These are phyloP conservation scores for Chiridota heheva DNA, from an alignment of 35 echinoderm and acorn worm genomes.

Conservation along the genomic window DNA sequence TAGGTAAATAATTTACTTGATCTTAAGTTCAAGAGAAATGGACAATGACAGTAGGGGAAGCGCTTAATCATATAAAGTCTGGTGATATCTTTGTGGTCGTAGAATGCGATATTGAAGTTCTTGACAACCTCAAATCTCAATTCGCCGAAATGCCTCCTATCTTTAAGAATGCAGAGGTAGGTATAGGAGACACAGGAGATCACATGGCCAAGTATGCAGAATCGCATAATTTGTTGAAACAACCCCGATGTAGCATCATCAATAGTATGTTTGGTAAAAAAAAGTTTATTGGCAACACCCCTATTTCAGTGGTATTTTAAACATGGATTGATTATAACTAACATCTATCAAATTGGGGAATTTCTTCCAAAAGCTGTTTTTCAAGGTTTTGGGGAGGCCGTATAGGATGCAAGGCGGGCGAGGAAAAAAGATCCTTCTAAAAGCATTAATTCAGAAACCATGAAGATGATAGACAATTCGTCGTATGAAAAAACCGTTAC, in stretches of 20 bases:
- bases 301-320: constrained; percentile 23
- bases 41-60: neutral
- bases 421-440: constrained; percentile 50
- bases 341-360: constrained; percentile 19
- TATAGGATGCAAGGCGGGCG: constrained; percentile 3
- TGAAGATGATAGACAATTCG: constrained; percentile 54
- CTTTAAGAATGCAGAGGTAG: constrained; percentile 26
- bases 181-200: constrained; percentile 2
- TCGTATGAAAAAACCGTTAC: constrained; percentile 53
- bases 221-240: no score
- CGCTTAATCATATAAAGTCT: neutral
- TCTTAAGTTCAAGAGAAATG: constrained; percentile 23
- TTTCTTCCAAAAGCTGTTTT: constrained; percentile 42
- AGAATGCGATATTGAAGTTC: constrained; percentile 30
- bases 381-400: constrained; percentile 27
- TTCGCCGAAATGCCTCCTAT: constrained; percentile 29
- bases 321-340: constrained; percentile 16
- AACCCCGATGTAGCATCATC: constrained; percentile 15
- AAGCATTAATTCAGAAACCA: constrained; percentile 54
- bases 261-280: constrained; percentile 43
- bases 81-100: constrained; percentile 2
- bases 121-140: constrained; percentile 12
- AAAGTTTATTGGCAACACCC: constrained; percentile 33
- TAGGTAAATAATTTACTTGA: no score
- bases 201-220: constrained; percentile 12